phyloP scores from a whole-genome alignment of 1,140 invertebrate genomes.

The Drosophila virilis region DNA sequence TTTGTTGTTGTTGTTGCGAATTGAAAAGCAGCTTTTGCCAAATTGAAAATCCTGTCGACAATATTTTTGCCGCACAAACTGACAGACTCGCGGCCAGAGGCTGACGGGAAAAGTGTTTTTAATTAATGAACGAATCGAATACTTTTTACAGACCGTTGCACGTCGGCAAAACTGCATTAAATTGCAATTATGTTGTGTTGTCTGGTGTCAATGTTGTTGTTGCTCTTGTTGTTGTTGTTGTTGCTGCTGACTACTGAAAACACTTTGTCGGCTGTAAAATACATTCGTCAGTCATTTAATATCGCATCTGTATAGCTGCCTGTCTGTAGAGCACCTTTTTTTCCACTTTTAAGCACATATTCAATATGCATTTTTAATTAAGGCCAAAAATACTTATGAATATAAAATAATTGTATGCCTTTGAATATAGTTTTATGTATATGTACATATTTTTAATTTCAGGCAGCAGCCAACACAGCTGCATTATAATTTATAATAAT shows the following conservation, averaged over 20 bases:
- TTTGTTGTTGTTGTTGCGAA: conserved; percentile 1
- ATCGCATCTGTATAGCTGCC: conserved; percentile 6
- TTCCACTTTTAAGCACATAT: conserved; percentile 44
- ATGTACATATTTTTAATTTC: not conserved
- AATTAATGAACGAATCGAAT: conserved; percentile 66
- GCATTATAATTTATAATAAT: conserved; percentile 30
- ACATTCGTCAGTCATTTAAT: conserved; percentile 52
- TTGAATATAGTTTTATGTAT: conserved; percentile 3
- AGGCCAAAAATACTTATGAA: conserved; percentile 30
- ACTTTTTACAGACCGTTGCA: conserved; percentile 61
- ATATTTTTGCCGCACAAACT: not conserved
- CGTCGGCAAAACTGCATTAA: conserved; percentile 76
- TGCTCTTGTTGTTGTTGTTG: conserved; percentile 3
- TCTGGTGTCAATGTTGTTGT: conserved; percentile 24
- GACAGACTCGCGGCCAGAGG: not conserved
- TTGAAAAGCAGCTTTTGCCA: conserved; percentile 36
- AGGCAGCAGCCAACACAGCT: not conserved
- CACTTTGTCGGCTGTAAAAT: conserved; percentile 41
- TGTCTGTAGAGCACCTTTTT: conserved; percentile 18
- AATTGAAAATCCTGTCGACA: conserved; percentile 35
- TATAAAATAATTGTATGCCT: conserved; percentile 8
- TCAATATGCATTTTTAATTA: conserved; percentile 63
- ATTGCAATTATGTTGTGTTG: conserved; percentile 72
- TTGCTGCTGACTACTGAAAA: conserved; percentile 47
- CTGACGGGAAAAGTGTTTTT: conserved; percentile 61